Conservation (phyloP, 1,140 invertebrate species). For the Neodiprion virginianus region DNA sequence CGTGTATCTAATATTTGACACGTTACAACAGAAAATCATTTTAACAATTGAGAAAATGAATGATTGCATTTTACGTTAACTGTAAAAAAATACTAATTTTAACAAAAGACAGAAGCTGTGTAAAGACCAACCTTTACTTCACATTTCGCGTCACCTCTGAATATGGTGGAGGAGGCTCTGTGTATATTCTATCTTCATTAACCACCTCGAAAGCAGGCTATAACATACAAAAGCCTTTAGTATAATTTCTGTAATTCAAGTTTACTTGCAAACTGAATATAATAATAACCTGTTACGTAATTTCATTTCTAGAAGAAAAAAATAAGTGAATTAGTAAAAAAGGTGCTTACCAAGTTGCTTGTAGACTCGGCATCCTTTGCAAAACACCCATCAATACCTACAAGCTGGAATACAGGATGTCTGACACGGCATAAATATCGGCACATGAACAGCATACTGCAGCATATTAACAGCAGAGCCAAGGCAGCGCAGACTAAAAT, state of each 20-base stretch:
- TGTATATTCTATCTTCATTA: background rate
- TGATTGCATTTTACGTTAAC: too few species aligned
- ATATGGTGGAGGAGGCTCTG: background rate
- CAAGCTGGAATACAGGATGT: background rate
- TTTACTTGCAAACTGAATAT: too few species aligned
- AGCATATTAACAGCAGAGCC: background rate
- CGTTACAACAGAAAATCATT: too few species aligned
- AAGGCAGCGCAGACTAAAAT: background rate
- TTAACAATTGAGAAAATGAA: too few species aligned
- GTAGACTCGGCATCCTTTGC: background rate
- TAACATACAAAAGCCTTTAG: too few species aligned
- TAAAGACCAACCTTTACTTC: background rate
- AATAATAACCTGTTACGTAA: too few species aligned
- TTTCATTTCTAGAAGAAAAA: too few species aligned
- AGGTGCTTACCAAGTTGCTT: background rate
- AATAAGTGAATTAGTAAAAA: too few species aligned
- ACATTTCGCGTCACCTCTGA: background rate
- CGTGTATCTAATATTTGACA: too few species aligned
- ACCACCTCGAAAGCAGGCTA: too few species aligned
- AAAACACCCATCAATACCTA: background rate
- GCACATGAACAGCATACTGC: background rate
- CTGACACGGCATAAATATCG: background rate
- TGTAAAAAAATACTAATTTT: too few species aligned
- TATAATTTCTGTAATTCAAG: too few species aligned
- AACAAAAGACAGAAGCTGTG: background rate